A percentile compares a stretch with the other conserved stretches of the same genome.
Evolutionary conservation across 1,140 invertebrate species (phyloP).

Genomic region (Drosophila malerkotliana): DNA sequence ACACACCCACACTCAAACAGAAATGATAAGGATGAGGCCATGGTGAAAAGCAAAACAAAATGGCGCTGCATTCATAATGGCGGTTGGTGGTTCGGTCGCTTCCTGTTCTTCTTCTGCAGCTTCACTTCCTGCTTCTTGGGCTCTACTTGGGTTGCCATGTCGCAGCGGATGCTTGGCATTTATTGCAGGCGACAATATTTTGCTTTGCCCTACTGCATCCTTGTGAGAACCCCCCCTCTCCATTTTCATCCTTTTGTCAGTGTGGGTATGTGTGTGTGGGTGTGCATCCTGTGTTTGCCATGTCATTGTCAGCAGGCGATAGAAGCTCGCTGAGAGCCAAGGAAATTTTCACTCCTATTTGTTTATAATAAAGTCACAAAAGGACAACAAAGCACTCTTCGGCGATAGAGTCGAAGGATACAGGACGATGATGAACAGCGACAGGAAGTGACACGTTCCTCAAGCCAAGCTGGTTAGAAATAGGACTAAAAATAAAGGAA

Average conservation of each 20-base stretch:
- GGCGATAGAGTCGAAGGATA: conserved; percentile 13
- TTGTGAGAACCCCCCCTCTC: conserved; percentile 3
- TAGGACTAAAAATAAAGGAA: background rate
- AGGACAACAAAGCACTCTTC: conserved; percentile 43
- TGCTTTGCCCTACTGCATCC: conserved; percentile 52
- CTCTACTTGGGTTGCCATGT: conserved; percentile 34
- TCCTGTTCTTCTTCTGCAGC: conserved; percentile 33
- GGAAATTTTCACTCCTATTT: conserved; percentile 46
- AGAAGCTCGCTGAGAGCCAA: conserved; percentile 43
- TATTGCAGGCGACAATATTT: conserved; percentile 81
- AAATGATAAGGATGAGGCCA: conserved; percentile 4
- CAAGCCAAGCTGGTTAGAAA: conserved; percentile 22
- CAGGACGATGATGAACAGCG: conserved; percentile 37
- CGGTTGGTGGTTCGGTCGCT: conserved; percentile 49
- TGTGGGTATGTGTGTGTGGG: no score
- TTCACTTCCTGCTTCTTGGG: conserved; percentile 11
- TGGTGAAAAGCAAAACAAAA: conserved; percentile 45
- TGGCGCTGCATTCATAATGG: conserved; percentile 70
- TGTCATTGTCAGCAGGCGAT: conserved; percentile 43
- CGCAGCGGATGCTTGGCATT: conserved; percentile 79
- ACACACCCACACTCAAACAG: conserved; percentile 4
- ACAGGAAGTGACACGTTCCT: conserved; percentile 40
- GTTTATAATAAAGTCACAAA: conserved; percentile 51
- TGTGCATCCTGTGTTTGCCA: conserved; percentile 30
- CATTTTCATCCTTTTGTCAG: no score